Percentiles rank a stretch among this genome's conserved stretches.
Conservation (phyloP, 2,113 vertebrate species). For the Agapornis roseicollis region DNA sequence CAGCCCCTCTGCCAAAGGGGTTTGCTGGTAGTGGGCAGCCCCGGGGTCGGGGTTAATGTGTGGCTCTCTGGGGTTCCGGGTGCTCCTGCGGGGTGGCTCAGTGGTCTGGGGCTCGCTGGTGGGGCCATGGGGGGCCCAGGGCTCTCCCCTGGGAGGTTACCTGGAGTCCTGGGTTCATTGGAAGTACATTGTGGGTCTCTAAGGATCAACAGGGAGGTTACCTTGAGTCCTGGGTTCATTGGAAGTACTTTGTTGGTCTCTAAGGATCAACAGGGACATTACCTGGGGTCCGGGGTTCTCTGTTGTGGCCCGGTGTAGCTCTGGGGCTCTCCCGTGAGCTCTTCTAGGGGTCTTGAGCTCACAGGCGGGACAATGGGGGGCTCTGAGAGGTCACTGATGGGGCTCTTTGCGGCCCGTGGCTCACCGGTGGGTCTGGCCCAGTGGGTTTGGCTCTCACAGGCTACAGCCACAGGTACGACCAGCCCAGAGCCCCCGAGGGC, state of each 20-base stretch:
- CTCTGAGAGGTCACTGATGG: neutral
- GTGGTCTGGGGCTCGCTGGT: neutral
- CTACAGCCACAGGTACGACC: neutral
- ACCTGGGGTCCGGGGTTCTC: neutral
- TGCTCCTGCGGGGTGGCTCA: neutral
- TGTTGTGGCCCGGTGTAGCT: too few relatives aligned
- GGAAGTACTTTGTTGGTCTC: neutral
- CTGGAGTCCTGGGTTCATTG: neutral
- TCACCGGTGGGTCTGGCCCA: neutral
- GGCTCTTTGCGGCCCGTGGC: neutral
- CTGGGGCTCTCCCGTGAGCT: neutral
- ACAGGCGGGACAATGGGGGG: neutral
- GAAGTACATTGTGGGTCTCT: neutral
- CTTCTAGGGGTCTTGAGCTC: neutral
- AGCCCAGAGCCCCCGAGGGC: neutral
- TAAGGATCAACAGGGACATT: neutral
- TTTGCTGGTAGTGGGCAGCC: neutral
- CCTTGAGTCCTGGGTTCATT: neutral
- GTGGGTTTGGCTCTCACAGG: neutral
- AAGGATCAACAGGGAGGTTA: neutral
- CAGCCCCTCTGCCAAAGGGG: fast-evolving
- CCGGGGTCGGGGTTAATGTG: fast-evolving
- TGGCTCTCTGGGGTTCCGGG: neutral
- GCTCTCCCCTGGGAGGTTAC: neutral
- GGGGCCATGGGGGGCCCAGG: neutral